Conservation (phyloP, 2,797 vertebrate species). For the Octomys mimax region DNA sequence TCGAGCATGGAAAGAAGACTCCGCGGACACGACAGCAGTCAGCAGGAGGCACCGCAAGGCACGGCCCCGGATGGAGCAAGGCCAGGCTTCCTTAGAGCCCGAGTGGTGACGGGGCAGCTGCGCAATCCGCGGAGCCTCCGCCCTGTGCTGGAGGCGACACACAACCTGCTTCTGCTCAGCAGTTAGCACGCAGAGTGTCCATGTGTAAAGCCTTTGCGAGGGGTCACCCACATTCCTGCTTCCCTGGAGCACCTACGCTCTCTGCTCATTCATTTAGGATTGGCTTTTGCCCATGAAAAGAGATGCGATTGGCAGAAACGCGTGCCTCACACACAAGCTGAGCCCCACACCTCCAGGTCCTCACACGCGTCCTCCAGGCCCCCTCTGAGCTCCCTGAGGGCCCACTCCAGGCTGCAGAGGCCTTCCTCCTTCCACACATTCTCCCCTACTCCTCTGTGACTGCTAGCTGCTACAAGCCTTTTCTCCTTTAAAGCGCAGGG, state of each 20-base stretch:
- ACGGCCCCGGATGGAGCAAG: neutral
- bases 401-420: too few relatives aligned
- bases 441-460: neutral
- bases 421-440: neutral
- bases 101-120: neutral
- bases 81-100: neutral
- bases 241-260: neutral
- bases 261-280: neutral
- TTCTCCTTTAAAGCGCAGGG: neutral
- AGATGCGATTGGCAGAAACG: neutral
- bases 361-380: neutral
- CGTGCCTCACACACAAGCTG: rapidly evolving
- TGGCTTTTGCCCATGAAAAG: neutral
- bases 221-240: neutral
- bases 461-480: neutral
- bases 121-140: neutral
- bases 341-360: too few relatives aligned
- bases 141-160: neutral
- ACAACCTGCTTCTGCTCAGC: rapidly evolving
- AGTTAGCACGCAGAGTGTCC: neutral
- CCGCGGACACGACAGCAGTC: neutral
- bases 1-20: neutral
- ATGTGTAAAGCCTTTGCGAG: neutral
- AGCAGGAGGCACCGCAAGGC: rapidly evolving
- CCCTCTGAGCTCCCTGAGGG: neutral